Base-by-base conservation (phyloP, 2,797 vertebrate genomes). In the Sciurus carolinensis region DNA sequence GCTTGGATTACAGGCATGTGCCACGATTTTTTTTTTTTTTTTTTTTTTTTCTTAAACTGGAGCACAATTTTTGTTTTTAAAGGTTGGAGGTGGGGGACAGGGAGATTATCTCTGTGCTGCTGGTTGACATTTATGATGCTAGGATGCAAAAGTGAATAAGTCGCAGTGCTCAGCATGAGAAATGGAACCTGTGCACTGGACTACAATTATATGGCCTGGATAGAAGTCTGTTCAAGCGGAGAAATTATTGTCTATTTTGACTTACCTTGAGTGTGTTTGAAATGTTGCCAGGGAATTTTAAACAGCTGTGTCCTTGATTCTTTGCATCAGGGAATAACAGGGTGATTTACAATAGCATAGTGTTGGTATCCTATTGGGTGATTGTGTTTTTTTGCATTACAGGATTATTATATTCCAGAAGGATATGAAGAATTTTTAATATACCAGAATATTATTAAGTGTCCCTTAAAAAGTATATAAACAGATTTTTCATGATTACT, bases 401-500 rank as follows among this genome's bases (percentile, higher is more conserved):
- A 30, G 12, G 50, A 14, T 0, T 87, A 52, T 66, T 76, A 18
- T 79, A 87, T 86, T 94, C 36, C 12, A 62, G n/a, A 90, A 88
- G 71, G 24, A 79, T 33, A 59, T 79, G n/a, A 59, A 92, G 42
- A 59, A 30, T 69, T 96, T 95, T 76, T 90, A 87, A 87, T 62
- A 93, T 57, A 47, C 54, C 39, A 39, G 7, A 64, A 17, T 24
- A 39, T 71, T 69, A 86, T 57, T 79, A 84, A 54, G 13, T 88
- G 3, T 67, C 79, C 15, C 8, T 57, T 87, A 90, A 81, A 80
- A 72, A 42, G 52, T 39, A 67, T 10, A 39, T 39, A 39, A 39
- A 79, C 11, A 81, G 9, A n/a, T 81, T 75, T 90, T 72, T 50
- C 15, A 12, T 72, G 33, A 64, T 89, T 75, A 42, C 69, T 92